A percentile compares a stretch with the other conserved stretches of the same genome.
phyloP scores from a whole-genome alignment of 2,113 vertebrate genomes.

The Anguilla rostrata region DNA sequence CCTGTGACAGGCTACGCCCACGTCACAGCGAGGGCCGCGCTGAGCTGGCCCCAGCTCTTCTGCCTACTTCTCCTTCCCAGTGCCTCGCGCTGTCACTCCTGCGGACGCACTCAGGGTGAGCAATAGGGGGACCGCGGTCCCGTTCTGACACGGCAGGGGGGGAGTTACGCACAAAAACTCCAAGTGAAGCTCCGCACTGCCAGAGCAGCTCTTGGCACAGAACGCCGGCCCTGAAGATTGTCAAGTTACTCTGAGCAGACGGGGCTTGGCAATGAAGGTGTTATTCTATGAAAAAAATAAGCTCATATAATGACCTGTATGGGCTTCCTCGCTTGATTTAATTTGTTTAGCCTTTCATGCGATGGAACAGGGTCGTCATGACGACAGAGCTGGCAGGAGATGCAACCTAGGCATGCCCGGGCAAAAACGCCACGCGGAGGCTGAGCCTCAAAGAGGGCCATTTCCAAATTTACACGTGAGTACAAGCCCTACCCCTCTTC shows the following conservation, averaged over 20 bases:
- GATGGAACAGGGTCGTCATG: constrained; percentile 34
- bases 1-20: neutral
- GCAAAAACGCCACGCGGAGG: constrained; percentile 41
- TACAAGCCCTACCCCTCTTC: constrained; percentile 9
- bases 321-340: constrained; percentile 10
- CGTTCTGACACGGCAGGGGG: neutral
- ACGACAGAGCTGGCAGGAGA: constrained; percentile 18
- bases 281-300: neutral
- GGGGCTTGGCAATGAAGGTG: neutral
- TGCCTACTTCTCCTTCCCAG: neutral
- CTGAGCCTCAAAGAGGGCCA: neutral
- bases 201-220: neutral
- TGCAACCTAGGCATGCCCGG: constrained; percentile 27
- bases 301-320: constrained; percentile 39
- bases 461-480: neutral
- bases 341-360: constrained; percentile 6
- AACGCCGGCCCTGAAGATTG: neutral
- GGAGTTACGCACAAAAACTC: neutral
- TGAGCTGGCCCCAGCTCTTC: neutral
- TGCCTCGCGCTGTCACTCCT: neutral
- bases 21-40: neutral
- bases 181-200: neutral
- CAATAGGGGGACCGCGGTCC: neutral
- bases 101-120: neutral
- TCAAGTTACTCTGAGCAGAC: neutral